Evolutionary conservation across 2,888 invertebrate genomes (phyloP), one percentile per base, ranked within the genome.

Genomic region (Nudaria mundana): DNA sequence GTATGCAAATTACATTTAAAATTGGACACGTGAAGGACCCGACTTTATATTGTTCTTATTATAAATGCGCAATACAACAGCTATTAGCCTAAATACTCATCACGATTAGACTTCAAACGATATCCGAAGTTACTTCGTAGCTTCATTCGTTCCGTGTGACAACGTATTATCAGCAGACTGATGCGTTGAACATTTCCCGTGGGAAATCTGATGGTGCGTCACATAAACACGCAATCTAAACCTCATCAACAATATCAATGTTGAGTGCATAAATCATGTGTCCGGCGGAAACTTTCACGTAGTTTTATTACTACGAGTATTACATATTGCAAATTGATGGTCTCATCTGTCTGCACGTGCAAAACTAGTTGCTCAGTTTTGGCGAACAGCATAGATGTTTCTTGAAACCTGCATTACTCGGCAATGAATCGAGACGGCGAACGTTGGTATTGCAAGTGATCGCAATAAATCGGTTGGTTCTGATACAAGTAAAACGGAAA

Each of bases 381-480:
- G 60, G 59, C 59, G 52, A 65, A 65, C 54, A 51, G 48, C 56
- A 44, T 54, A 54, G 49, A 60, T 54, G 61, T 54, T 44, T 48
- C 36, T 54, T 52, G 66, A 69, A n/a, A 70, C 64, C 63, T 53
- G 63, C 64, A 66, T 53, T 61, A 56, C 47, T 65, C 57, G 53
- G 61, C 61, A 73, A 64, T 62, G 32, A 52, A 62, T 59, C 44
- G 56, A 55, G 53, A 63, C 57, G 48, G 50, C 56, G 52, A 71
- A 62, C 65, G 62, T 58, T 66, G 68, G 73, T 68, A 66, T 63
- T 70, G 71, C 69, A 67, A 62, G 63, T 62, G 63, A 66, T 65
- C 65, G 60, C 56, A 68, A n/a, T 63, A 64, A 71, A 77, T 73
- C 72, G 76, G 78, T 78, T 74, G 68, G 73, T 76, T 71, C 65